Percentiles rank a stretch among this genome's conserved stretches.
Evolutionary conservation across 2,113 vertebrate species (phyloP).

Genomic region (Xiphias gladius): DNA sequence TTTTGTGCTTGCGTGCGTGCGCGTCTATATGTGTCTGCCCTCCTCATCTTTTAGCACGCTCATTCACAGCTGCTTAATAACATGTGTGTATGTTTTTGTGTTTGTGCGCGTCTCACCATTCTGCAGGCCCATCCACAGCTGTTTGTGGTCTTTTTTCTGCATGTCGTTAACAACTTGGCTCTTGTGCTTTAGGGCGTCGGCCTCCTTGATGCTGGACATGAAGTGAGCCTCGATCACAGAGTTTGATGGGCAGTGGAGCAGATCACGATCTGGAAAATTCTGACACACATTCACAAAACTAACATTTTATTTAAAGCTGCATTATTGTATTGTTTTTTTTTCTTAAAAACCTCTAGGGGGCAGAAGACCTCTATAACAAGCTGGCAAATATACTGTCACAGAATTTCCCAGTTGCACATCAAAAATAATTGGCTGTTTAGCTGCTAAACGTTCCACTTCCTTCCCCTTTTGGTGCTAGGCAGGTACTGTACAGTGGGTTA

Average conservation of each 20-base stretch:
- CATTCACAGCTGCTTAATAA: constrained; percentile 14
- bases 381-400: background rate
- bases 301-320: background rate
- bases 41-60: no score
- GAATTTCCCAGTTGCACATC: background rate
- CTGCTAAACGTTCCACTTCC: background rate
- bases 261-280: constrained; percentile 95
- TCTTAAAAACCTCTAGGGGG: background rate
- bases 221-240: constrained; percentile 98
- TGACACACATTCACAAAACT: constrained; percentile 63
- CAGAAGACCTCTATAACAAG: background rate
- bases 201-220: constrained; percentile 99
- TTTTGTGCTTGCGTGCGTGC: background rate
- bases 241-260: constrained; percentile 94
- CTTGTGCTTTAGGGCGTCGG: constrained; percentile 99
- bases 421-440: background rate
- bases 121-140: constrained; percentile 99
- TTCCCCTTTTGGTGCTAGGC: background rate
- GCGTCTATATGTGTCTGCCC: no score
- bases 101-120: constrained; percentile 86
- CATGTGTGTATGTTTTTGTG: background rate
- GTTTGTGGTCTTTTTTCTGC: constrained; percentile 99
- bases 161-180: constrained; percentile 99
- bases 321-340: accelerated
- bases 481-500: background rate